Evolutionary conservation across 2,888 invertebrate species (phyloP).

Genomic region (Ophioninae sp.): DNA sequence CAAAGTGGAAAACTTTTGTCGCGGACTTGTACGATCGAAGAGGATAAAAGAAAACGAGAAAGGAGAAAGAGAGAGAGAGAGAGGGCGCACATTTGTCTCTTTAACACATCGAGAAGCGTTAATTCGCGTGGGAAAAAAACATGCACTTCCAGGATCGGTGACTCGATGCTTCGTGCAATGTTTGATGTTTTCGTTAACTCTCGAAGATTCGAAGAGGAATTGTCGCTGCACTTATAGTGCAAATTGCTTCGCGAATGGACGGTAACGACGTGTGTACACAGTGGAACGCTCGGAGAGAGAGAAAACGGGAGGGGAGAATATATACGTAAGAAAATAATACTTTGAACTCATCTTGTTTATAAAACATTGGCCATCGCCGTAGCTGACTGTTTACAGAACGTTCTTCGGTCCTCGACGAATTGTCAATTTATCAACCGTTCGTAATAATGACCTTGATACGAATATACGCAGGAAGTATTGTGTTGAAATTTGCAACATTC

Average conservation of each 20-base stretch:
- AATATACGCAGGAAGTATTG: background rate
- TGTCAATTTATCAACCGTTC: background rate
- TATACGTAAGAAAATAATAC: background rate
- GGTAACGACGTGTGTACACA: conserved; percentile 26
- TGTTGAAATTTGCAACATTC: background rate
- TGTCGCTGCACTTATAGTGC: conserved; percentile 15
- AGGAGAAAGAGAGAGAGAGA: background rate
- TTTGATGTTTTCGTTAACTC: conserved; percentile 44
- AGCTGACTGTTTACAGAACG: background rate
- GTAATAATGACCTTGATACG: background rate
- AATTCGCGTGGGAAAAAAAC: conserved; percentile 27
- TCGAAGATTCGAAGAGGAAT: background rate
- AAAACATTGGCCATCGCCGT: background rate
- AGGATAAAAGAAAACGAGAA: background rate
- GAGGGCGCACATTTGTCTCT: conserved; percentile 19
- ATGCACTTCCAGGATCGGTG: conserved; percentile 56
- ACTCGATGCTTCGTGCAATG: conserved; percentile 44
- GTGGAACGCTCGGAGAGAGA: conserved; percentile 1
- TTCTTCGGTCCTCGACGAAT: background rate
- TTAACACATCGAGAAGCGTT: background rate
- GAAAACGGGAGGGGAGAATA: background rate
- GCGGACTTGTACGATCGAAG: too few relatives aligned
- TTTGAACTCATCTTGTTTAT: background rate
- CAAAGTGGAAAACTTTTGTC: conserved; percentile 30
- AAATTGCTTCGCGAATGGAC: conserved; percentile 40